phyloP scores from a whole-genome alignment of 64 coral and sea anemone species.

The Pachyseris speciosa region DNA sequence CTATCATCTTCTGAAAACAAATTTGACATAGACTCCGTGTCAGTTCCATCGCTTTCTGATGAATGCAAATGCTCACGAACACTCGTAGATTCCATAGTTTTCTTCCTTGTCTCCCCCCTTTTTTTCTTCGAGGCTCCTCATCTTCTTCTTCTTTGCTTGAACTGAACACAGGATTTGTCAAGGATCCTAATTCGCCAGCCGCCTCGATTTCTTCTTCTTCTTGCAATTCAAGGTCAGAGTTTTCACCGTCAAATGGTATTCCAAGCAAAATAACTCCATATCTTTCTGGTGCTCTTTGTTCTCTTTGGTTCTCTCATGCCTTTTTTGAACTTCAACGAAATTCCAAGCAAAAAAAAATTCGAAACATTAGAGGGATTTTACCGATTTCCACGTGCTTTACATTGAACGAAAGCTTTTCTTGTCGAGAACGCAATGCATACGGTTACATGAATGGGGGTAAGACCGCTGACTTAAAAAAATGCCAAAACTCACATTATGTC shows the following conservation, averaged over 20 bases:
- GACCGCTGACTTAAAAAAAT: constrained; percentile 6
- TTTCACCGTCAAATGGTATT: constrained; percentile 29
- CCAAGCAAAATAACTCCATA: constrained; percentile 40
- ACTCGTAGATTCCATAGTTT: constrained; percentile 7
- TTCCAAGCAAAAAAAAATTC: neutral
- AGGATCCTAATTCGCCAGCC: constrained; percentile 28
- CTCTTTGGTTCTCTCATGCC: constrained; percentile 26
- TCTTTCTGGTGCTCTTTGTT: constrained; percentile 35
- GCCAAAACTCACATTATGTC: constrained; percentile 13
- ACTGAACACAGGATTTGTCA: neutral
- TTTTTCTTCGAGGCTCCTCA: constrained; percentile 16
- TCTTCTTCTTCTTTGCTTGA: neutral
- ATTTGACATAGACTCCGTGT: neutral
- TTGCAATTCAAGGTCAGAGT: constrained; percentile 40
- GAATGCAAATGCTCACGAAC: neutral
- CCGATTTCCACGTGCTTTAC: neutral
- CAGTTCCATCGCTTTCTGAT: constrained; percentile 25
- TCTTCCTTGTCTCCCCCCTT: neutral
- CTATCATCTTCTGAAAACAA: neutral
- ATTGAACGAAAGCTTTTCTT: constrained; percentile 31
- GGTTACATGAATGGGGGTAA: constrained; percentile 8
- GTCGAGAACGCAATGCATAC: neutral
- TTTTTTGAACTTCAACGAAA: neutral
- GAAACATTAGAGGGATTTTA: neutral
- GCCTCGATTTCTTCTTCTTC: constrained; percentile 34